phyloP scores from a whole-genome alignment of 2,888 invertebrate genomes.

The Drosophila paramelanica region DNA sequence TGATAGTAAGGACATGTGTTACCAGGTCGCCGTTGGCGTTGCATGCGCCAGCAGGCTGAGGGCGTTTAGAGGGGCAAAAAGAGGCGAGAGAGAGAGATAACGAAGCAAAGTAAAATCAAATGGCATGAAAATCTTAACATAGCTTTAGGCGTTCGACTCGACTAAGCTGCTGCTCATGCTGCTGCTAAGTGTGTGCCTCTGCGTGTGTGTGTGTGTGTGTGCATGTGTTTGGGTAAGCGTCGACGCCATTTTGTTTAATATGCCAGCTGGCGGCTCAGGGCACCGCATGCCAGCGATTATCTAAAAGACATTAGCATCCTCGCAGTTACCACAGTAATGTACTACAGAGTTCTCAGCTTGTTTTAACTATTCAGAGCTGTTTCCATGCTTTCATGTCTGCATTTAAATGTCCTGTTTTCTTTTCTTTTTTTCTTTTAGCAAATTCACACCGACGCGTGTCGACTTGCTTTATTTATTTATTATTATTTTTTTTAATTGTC shows the following conservation, averaged over 20 bases:
- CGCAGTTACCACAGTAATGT: slow-evolving; percentile 40
- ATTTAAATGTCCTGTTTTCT: slow-evolving; percentile 30
- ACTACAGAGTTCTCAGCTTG: slow-evolving; percentile 22
- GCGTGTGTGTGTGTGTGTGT: slow-evolving; percentile 2
- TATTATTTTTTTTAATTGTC: slow-evolving; percentile 36
- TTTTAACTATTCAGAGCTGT: slow-evolving; percentile 6
- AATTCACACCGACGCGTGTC: slow-evolving; percentile 41
- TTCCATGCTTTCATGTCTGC: slow-evolving; percentile 9
- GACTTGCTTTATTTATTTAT: not conserved
- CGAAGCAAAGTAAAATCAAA: slow-evolving; percentile 59
- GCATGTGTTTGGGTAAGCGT: slow-evolving; percentile 11
- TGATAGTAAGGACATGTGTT: slow-evolving; percentile 50
- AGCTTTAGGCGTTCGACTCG: slow-evolving; percentile 48
- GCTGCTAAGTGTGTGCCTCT: not conserved
- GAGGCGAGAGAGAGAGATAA: slow-evolving; percentile 35
- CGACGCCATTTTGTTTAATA: slow-evolving; percentile 64
- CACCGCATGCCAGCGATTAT: slow-evolving; percentile 64
- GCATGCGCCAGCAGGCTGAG: slow-evolving; percentile 2
- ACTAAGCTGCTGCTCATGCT: slow-evolving; percentile 37
- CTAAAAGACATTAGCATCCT: slow-evolving; percentile 65
- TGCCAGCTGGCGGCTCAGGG: slow-evolving; percentile 46
- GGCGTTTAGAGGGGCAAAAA: slow-evolving; percentile 8
- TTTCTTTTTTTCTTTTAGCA: slow-evolving; percentile 15
- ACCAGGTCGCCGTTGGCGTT: slow-evolving; percentile 23
- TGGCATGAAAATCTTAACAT: slow-evolving; percentile 61